Evolutionary conservation across 2,113 vertebrate species (phyloP).

Genomic region (Puntigrus tetrazona): DNA sequence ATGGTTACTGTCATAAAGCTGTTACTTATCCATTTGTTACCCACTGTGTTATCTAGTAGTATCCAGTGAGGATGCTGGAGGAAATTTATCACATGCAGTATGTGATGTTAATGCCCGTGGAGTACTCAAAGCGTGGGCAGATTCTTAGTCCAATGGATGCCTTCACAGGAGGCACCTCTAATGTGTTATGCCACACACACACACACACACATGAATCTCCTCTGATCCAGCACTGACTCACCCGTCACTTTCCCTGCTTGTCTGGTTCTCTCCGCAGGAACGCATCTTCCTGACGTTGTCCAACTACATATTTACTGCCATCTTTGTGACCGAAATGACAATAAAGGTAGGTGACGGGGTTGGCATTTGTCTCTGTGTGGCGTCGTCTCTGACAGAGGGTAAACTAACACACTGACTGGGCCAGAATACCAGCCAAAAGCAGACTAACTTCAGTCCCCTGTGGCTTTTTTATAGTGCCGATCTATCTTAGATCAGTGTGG

Average conservation of each 20-base stretch:
- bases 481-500: conserved; percentile 4
- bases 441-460: background rate
- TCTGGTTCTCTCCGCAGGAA: conserved; percentile 77
- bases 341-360: conserved; percentile 84
- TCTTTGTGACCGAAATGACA: conserved; percentile 96
- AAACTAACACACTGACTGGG: conserved; percentile 3
- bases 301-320: conserved; percentile 97
- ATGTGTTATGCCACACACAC: conserved; percentile 45
- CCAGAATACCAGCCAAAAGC: background rate
- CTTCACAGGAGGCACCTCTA: conserved; percentile 56
- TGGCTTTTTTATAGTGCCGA: background rate
- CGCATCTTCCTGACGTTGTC: conserved; percentile 93
- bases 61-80: conserved; percentile 24
- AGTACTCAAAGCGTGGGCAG: conserved; percentile 48
- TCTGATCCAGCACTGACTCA: conserved; percentile 54
- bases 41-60: conserved; percentile 42
- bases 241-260: conserved; percentile 53
- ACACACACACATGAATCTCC: conserved; percentile 13
- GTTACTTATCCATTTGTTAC: conserved; percentile 27
- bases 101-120: conserved; percentile 47
- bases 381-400: conserved; percentile 18
- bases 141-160: conserved; percentile 46
- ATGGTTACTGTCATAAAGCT: conserved; percentile 13
- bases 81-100: conserved; percentile 34
- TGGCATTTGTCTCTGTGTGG: conserved; percentile 51